A percentile compares a stretch with the other conserved stretches of the same genome.
phyloP scores from a whole-genome alignment of 2,113 vertebrate species.

The Gymnorhina tibicen region DNA sequence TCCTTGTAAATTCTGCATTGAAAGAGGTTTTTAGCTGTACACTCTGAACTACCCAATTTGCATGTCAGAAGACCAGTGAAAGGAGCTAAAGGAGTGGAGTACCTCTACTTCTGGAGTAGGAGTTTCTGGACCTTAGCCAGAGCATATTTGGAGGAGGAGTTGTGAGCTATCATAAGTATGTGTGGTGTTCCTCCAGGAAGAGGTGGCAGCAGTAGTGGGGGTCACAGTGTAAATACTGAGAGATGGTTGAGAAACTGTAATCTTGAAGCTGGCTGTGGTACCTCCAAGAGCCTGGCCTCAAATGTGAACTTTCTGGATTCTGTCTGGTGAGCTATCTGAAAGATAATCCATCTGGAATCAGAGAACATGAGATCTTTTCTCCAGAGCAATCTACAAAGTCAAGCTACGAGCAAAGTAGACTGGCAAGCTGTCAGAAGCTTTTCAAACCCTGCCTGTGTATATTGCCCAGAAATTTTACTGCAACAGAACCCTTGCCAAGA shows the following conservation, averaged over 20 bases:
- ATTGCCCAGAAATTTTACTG: background rate
- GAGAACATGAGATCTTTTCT: background rate
- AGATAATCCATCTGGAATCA: background rate
- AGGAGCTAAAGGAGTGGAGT: background rate
- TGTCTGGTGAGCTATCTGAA: background rate
- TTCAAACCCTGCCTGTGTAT: background rate
- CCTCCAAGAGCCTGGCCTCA: background rate
- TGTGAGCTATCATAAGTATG: background rate
- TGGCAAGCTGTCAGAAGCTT: background rate
- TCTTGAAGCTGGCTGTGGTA: background rate
- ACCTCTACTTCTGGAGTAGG: background rate
- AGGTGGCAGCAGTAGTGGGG: background rate
- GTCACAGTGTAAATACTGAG: background rate
- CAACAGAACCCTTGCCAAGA: background rate
- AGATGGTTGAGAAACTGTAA: background rate
- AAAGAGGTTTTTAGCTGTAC: background rate
- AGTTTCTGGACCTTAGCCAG: background rate
- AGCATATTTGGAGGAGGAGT: background rate
- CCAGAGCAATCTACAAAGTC: background rate
- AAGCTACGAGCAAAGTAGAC: background rate
- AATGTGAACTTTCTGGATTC: background rate
- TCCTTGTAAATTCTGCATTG: background rate
- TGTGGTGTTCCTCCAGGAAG: background rate
- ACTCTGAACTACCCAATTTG: background rate
- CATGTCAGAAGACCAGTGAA: background rate